phyloP scores from a whole-genome alignment of 30 jellyfish, hydroid and myxozoan species.

The Hydractinia echinata region DNA sequence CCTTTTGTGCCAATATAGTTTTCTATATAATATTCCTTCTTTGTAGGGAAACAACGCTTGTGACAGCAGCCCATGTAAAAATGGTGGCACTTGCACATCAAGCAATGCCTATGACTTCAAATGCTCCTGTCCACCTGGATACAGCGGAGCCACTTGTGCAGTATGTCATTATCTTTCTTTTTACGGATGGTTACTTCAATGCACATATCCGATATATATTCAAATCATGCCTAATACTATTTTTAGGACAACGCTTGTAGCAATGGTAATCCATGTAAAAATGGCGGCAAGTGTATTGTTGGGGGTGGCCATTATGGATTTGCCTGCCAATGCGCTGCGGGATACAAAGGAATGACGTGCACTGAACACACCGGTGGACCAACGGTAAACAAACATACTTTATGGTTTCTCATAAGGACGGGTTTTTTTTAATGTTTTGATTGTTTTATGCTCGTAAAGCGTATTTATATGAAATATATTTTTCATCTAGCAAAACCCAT shows the following conservation, averaged over 20 bases:
- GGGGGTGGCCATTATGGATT: constrained; percentile 11
- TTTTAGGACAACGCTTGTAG: constrained; percentile 6
- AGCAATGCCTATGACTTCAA: not conserved
- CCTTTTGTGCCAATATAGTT: too few species aligned
- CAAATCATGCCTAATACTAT: not conserved
- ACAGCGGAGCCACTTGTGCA: constrained; percentile 19
- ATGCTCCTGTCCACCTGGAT: not conserved
- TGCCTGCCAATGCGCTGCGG: not conserved
- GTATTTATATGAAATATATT: not conserved
- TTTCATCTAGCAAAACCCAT: not conserved
- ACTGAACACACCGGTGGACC: not conserved
- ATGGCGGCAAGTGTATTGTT: not conserved
- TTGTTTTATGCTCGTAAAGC: too few species aligned
- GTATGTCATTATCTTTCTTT: not conserved
- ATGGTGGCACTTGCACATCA: constrained; percentile 12
- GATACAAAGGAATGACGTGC: constrained; percentile 13
- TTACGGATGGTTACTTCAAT: too few species aligned
- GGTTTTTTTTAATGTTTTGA: too few species aligned
- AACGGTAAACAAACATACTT: not conserved
- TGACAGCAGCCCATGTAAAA: not conserved
- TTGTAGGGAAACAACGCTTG: constrained; percentile 1
- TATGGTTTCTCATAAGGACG: too few species aligned
- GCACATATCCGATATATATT: too few species aligned
- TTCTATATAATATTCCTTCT: not conserved
- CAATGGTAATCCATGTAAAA: constrained; percentile 2